Conservation (phyloP, 2,888 invertebrate species). For the Eledona agricola region DNA sequence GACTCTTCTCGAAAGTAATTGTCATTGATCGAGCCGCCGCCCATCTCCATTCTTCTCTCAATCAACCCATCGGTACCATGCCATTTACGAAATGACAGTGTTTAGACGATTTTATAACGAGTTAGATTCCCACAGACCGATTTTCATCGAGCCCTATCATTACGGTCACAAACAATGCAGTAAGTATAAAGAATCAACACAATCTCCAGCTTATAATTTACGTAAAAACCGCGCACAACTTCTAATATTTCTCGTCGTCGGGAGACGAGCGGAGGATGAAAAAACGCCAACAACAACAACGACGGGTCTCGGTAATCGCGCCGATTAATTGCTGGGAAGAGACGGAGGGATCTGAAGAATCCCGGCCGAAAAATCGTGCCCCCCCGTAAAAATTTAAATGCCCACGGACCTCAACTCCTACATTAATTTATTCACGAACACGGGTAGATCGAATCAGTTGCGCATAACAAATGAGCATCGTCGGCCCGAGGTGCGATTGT, state of each 20-base stretch:
- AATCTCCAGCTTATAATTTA: slow-evolving; percentile 34
- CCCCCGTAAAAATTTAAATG: slow-evolving; percentile 34
- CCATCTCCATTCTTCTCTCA: slow-evolving; percentile 25
- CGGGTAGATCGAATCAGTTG: slow-evolving; percentile 54
- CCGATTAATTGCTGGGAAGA: slow-evolving; percentile 7
- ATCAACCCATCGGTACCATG: slow-evolving; percentile 21
- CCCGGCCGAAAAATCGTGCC: slow-evolving; percentile 27
- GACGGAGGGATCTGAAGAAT: slow-evolving; percentile 4
- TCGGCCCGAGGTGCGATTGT: slow-evolving; percentile 53
- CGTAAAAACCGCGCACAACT: slow-evolving; percentile 25
- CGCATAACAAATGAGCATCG: slow-evolving; percentile 55
- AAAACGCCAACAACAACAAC: slow-evolving; percentile 1
- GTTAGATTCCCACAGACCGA: slow-evolving; percentile 39
- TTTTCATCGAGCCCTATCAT: slow-evolving; percentile 37
- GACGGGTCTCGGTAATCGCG: slow-evolving; percentile 3
- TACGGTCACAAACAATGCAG: slow-evolving; percentile 34
- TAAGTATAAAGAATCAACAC: slow-evolving; percentile 31
- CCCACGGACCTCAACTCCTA: slow-evolving; percentile 40
- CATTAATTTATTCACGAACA: slow-evolving; percentile 54
- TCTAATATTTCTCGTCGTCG: slow-evolving; percentile 16
- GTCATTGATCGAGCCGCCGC: slow-evolving; percentile 24
- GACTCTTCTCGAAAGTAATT: slow-evolving; percentile 33
- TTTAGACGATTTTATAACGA: slow-evolving; percentile 37
- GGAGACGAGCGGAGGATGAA: too few species aligned
- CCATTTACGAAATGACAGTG: slow-evolving; percentile 39